These are phyloP conservation scores for Paradoxurus hermaphroditus DNA, from an alignment of 2,113 vertebrate genomes.

Conservation along the genomic window DNA sequence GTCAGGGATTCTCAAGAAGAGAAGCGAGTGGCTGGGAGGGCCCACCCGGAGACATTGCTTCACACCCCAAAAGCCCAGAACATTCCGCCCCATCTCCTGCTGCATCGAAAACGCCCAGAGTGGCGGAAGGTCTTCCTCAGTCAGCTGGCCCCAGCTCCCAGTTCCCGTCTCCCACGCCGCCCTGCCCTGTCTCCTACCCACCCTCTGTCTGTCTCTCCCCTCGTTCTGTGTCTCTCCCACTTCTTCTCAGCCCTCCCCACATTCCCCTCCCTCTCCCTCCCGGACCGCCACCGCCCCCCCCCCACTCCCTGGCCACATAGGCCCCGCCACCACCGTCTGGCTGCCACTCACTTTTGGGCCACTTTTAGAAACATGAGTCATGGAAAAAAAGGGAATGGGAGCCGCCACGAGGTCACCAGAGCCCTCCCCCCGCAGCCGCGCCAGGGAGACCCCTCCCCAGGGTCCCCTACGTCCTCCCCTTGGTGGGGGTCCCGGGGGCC, in stretches of 20 bases:
- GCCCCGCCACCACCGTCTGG: background rate
- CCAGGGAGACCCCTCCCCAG: background rate
- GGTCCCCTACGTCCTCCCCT: background rate
- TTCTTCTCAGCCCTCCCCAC: background rate
- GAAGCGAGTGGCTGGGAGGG: background rate
- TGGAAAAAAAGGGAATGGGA: slow-evolving; percentile 53
- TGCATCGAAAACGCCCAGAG: background rate
- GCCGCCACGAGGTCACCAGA: background rate
- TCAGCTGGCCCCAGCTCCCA: rapidly evolving
- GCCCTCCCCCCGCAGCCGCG: background rate
- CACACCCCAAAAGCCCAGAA: background rate
- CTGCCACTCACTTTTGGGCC: slow-evolving; percentile 27
- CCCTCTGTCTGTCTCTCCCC: background rate
- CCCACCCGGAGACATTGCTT: background rate
- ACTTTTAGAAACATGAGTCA: slow-evolving; percentile 77
- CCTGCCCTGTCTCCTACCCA: background rate
- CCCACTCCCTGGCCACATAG: background rate
- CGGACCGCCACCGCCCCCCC: background rate
- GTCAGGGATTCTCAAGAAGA: background rate
- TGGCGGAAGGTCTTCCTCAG: background rate
- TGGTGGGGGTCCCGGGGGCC: background rate
- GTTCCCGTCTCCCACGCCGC: background rate
- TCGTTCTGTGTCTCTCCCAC: background rate
- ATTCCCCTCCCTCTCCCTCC: background rate
- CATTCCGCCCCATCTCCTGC: background rate